A percentile compares a stretch with the other conserved stretches of the same genome.
These are phyloP conservation scores for Acanthornis magna DNA, from an alignment of 2,797 vertebrate genomes.

Conservation along the genomic window DNA sequence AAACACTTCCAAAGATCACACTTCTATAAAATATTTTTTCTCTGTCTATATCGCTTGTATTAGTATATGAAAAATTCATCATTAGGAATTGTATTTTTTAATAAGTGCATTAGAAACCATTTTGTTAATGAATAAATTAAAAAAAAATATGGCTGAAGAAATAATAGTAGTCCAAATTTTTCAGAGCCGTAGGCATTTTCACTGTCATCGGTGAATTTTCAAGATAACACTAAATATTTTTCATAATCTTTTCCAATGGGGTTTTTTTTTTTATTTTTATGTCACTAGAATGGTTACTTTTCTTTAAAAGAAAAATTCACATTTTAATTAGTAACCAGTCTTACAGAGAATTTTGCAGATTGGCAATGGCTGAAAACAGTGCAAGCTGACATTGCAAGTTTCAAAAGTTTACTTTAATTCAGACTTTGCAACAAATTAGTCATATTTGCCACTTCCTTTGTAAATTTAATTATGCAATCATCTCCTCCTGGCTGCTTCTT, in stretches of 20 bases:
- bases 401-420: neutral
- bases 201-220: neutral
- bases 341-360: neutral
- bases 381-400: neutral
- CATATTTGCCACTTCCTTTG: neutral
- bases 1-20: neutral
- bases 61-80: neutral
- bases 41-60: neutral
- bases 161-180: neutral
- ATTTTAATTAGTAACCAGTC: neutral
- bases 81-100: neutral
- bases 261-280: neutral
- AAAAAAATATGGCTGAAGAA: neutral
- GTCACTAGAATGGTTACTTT: neutral
- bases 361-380: neutral
- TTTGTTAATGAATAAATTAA: neutral
- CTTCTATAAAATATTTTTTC: neutral
- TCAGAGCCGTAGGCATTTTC: neutral
- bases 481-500: neutral
- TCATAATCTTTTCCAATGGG: neutral
- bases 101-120: neutral
- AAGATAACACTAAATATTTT: neutral
- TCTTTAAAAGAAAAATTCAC: neutral
- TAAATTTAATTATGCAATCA: neutral
- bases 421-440: neutral